A percentile compares a stretch with the other conserved stretches of the same genome.
Evolutionary conservation across 2,113 vertebrate species (phyloP).

Genomic region (Raja brachyura): DNA sequence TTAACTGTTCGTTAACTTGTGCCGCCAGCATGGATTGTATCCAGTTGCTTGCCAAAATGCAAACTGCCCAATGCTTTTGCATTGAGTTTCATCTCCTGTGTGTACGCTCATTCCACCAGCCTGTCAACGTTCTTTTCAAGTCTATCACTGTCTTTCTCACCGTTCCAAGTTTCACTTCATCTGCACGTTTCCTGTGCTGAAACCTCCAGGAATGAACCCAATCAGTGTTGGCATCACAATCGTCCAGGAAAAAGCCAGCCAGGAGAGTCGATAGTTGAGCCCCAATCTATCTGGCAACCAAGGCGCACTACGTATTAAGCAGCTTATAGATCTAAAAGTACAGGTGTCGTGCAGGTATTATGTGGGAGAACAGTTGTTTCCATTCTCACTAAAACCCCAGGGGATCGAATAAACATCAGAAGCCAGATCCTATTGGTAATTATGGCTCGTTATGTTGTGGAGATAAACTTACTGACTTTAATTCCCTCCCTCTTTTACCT

Average conservation of each 20-base stretch:
- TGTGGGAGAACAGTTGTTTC: background rate
- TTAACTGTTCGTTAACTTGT: too few species aligned
- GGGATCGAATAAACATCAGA: background rate
- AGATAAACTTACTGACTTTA: background rate
- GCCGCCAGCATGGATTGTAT: too few species aligned
- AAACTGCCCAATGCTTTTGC: too few species aligned
- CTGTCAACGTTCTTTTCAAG: background rate
- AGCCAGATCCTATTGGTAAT: background rate
- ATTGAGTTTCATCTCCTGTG: background rate
- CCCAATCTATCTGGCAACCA: background rate
- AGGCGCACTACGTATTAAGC: background rate
- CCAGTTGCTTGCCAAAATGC: too few species aligned
- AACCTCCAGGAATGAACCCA: background rate
- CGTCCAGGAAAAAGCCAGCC: background rate
- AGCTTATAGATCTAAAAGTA: conserved; percentile 9
- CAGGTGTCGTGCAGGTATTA: conserved; percentile 6
- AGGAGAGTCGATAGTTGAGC: background rate
- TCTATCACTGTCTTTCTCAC: background rate
- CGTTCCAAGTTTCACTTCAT: background rate
- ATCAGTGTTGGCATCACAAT: background rate
- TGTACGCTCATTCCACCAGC: background rate
- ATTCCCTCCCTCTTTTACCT: background rate
- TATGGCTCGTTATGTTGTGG: background rate
- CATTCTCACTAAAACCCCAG: background rate
- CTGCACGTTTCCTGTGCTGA: background rate